phyloP scores from a whole-genome alignment of 2,797 vertebrate genomes.

The Scolopax rusticola region DNA sequence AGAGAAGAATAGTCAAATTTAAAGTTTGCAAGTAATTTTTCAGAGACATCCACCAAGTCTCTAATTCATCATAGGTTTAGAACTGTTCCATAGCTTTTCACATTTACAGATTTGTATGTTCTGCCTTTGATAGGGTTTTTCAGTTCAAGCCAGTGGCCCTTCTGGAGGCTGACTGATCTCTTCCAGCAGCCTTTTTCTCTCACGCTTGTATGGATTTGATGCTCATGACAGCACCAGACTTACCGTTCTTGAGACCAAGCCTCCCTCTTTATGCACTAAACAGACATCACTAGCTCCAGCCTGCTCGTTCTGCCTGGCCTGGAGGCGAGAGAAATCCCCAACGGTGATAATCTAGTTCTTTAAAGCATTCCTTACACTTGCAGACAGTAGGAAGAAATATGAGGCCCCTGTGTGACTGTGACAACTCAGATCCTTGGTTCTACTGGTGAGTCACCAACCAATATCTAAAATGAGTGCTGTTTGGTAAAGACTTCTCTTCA shows the following conservation, averaged over 20 bases:
- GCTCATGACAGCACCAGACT: background rate
- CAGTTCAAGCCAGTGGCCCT: background rate
- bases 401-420: background rate
- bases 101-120: background rate
- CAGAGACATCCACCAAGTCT: background rate
- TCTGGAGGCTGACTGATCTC: background rate
- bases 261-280: background rate
- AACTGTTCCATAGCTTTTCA: background rate
- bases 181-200: slow-evolving; percentile 9
- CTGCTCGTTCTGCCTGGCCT: background rate
- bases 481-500: background rate
- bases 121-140: background rate
- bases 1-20: background rate
- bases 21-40: background rate
- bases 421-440: background rate
- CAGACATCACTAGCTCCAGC: background rate
- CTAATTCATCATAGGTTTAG: slow-evolving; percentile 4
- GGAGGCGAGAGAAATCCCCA: background rate
- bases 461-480: background rate
- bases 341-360: background rate
- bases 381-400: background rate
- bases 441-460: background rate
- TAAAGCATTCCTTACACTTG: background rate
- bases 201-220: background rate
- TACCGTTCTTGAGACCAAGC: background rate